Conservation (phyloP, 1,140 invertebrate species). For the Drosophila mayri region DNA sequence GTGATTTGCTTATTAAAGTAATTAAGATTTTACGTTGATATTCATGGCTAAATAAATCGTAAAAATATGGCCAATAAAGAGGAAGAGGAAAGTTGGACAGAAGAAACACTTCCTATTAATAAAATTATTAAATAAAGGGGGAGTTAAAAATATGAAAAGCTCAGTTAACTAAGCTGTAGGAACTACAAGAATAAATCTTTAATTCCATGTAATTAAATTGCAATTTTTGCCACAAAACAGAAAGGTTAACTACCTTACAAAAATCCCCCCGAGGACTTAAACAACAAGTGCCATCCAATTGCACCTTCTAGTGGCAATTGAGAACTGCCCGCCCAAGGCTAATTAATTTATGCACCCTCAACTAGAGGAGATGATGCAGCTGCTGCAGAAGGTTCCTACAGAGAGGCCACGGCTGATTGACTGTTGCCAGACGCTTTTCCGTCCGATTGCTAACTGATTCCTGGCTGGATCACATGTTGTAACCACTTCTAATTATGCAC, state of each 20-base stretch:
- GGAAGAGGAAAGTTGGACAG: not conserved
- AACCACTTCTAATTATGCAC: constrained; percentile 75
- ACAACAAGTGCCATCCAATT: not conserved
- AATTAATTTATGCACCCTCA: constrained; percentile 52
- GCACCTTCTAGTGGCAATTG: constrained; percentile 8
- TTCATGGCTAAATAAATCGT: constrained; percentile 30
- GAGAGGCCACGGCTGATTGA: constrained; percentile 25
- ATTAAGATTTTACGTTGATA: constrained; percentile 25
- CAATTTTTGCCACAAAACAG: too few species aligned
- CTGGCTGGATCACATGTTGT: constrained; percentile 51
- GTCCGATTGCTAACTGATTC: constrained; percentile 40
- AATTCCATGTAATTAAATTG: too few species aligned
- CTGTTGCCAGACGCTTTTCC: constrained; percentile 32
- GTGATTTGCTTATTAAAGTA: constrained; percentile 26
- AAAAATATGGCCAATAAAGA: not conserved
- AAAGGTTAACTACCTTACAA: constrained; percentile 12
- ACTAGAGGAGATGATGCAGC: constrained; percentile 16
- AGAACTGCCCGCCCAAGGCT: constrained; percentile 4
- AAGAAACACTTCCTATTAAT: not conserved
- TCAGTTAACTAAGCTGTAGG: not conserved
- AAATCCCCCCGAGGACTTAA: not conserved
- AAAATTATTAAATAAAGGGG: not conserved
- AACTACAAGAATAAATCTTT: not conserved
- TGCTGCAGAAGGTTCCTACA: not conserved
- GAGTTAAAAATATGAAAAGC: too few species aligned